Evolutionary conservation across 2,113 vertebrate genomes (phyloP).

Genomic region (Nicator chloris): DNA sequence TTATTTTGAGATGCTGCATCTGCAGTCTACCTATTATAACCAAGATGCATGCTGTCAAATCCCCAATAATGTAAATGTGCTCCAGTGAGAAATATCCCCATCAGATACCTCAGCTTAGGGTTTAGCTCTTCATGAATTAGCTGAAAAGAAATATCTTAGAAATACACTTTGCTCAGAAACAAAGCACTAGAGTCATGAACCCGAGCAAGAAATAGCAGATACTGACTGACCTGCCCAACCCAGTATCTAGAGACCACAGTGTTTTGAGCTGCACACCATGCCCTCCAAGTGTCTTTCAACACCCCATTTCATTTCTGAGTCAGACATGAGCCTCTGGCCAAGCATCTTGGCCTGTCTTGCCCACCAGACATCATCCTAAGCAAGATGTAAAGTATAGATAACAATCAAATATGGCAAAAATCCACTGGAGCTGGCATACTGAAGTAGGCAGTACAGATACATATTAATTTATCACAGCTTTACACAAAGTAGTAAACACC

Average conservation of each 20-base stretch:
- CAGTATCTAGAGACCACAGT: background rate
- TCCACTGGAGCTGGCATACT: background rate
- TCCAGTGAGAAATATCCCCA: background rate
- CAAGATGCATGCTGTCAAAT: background rate
- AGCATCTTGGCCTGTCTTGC: background rate
- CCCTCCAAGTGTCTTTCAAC: background rate
- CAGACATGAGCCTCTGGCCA: background rate
- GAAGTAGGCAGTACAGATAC: background rate
- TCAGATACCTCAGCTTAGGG: background rate
- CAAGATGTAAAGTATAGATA: background rate
- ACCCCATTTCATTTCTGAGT: background rate
- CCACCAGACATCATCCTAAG: background rate
- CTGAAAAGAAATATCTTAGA: background rate
- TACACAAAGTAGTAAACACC: background rate
- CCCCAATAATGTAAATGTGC: accelerated
- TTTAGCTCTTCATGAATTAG: background rate
- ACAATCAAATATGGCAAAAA: background rate
- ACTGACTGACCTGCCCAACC: background rate
- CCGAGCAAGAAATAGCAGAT: background rate
- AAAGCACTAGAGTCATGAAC: background rate
- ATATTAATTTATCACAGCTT: background rate
- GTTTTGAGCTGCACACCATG: background rate
- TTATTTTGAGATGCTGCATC: background rate
- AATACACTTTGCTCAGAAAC: background rate
- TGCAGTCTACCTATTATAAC: background rate